Percentiles rank a stretch among this genome's conserved stretches.
phyloP scores from a whole-genome alignment of 2,888 invertebrate species.

The Dryobota labecula region DNA sequence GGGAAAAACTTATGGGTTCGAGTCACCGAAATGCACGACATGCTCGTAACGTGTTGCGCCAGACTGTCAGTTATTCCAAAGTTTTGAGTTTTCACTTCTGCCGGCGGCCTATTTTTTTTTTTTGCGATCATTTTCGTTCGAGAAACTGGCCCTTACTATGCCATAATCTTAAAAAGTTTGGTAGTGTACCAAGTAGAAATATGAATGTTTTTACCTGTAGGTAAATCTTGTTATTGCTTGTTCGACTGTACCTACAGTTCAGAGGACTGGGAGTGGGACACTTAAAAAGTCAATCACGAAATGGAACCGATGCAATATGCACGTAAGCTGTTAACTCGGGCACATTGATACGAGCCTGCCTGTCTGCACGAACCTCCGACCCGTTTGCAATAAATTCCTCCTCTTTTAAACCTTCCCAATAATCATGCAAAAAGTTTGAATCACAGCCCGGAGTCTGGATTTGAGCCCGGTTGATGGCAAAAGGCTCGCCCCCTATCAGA shows the following conservation, averaged over 20 bases:
- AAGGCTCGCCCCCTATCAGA: not conserved
- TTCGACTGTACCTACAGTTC: conserved; percentile 26
- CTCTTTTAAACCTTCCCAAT: conserved; percentile 53
- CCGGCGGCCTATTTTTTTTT: no score
- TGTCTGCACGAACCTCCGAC: conserved; percentile 12
- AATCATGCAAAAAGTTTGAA: conserved; percentile 48
- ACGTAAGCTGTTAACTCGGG: conserved; percentile 74
- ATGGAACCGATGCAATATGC: conserved; percentile 76
- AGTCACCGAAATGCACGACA: no score
- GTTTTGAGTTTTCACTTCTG: no score
- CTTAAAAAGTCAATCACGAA: conserved; percentile 75
- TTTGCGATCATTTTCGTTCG: no score
- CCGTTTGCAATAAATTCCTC: conserved; percentile 46
- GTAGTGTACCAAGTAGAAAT: no score
- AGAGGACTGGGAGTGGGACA: conserved; percentile 45
- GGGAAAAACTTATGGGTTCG: no score
- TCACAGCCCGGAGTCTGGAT: not conserved
- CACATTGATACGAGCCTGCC: conserved; percentile 44
- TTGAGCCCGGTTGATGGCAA: not conserved
- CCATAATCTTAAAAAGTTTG: no score
- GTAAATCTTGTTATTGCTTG: not conserved
- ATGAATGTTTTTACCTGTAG: no score
- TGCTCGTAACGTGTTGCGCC: no score
- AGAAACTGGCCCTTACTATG: no score
- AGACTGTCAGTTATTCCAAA: no score